Base-by-base conservation (phyloP, 2,888 invertebrate genomes). In the Aelia acuminata region DNA sequence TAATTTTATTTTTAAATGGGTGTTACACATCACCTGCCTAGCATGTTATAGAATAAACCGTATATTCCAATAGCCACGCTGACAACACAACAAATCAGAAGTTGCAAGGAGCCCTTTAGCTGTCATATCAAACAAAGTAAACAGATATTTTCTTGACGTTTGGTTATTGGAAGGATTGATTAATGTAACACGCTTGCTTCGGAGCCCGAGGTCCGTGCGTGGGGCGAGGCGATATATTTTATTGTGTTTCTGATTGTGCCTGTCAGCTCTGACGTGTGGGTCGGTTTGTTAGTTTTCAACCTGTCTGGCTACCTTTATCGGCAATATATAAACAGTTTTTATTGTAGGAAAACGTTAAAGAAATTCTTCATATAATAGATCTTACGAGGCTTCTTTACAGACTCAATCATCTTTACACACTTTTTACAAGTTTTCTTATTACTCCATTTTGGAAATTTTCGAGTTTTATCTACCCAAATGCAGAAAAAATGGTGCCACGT, bases 121-220 rank as follows among this genome's bases (percentile, higher is more conserved):
- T 70, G 63, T 70, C 63, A 70, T 35, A 70, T 70, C 63, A 70
- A 70, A 70, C 63, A 20, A 35, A 70, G 63, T 7, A 70, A 70
- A 70, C 63, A 20, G 63, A 70, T 70, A 70, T 35, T 70, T 70
- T 70, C 63, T 70, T 70, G 63, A 70, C 63, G 63, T 70, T 70
- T 35, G 18, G 63, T 70, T 70, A 70, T 70, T 70, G 31, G 63
- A 35, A 7, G 4, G 63, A 3, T 1, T 70, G 63, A 70, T 70
- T 70, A 70, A 70, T 31, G 31, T 70, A 70, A 70, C 63, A 70
- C 63, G 63, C n/a, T n/a, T n/a, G n/a, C n/a, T n/a, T n/a, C n/a
- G n/a, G 31, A 70, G 31, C 7, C 11, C 13, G 57, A 18, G 18
- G 57, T 35, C 35, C 63, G 63, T 70, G 63, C 20, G n/a, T n/a